Conservation (phyloP, 2,888 invertebrate species). For the Pachymerium ferrugineum region DNA sequence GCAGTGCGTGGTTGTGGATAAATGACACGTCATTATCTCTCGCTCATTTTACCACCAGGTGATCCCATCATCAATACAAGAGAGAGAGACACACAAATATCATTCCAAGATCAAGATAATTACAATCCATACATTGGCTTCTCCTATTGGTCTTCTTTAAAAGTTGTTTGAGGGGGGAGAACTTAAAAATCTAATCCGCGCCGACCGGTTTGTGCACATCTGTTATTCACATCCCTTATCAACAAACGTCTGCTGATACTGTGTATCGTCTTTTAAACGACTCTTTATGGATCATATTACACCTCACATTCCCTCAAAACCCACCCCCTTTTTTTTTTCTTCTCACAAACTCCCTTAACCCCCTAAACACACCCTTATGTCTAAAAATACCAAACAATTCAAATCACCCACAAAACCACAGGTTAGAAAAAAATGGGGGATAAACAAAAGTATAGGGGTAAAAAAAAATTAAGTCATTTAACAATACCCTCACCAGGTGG, state of each 20-base stretch:
- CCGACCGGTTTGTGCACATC: neutral
- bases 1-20: neutral
- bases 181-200: neutral
- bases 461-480: too few species aligned
- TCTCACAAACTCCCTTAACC: neutral
- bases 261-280: neutral
- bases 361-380: neutral
- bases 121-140: too few species aligned
- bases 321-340: neutral
- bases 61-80: slow-evolving; percentile 1
- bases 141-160: too few species aligned
- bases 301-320: neutral
- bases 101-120: too few species aligned
- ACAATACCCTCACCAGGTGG: too few species aligned
- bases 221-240: slow-evolving; percentile 27
- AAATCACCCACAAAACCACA: neutral
- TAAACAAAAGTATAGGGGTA: neutral
- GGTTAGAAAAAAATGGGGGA: neutral
- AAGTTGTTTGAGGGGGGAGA: neutral
- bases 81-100: too few species aligned
- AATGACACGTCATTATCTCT: neutral
- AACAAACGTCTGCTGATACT: slow-evolving; percentile 23
- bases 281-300: neutral
- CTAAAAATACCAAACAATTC: neutral
- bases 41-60: neutral